Evolutionary conservation across 2,888 invertebrate genomes (phyloP).

Genomic region (Zootermopsis nevadensis): DNA sequence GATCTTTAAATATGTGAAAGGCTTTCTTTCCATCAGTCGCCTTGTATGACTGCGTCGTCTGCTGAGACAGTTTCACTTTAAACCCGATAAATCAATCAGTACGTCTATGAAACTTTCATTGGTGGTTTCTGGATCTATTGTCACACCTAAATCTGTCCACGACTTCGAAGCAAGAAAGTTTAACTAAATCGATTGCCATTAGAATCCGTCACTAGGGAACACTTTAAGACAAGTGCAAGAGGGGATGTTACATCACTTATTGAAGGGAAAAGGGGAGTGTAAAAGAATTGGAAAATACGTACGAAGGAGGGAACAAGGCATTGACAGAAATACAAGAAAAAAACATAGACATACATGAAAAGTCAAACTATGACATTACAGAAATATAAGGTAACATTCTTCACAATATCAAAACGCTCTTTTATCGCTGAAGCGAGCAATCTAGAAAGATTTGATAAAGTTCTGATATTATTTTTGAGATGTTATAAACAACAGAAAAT

Average conservation of each 20-base stretch:
- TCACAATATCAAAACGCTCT: too few species aligned
- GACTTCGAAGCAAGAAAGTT: constrained; percentile 21
- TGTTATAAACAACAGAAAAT: too few species aligned
- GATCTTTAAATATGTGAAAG: too few species aligned
- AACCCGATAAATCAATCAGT: constrained; percentile 40
- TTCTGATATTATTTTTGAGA: too few species aligned
- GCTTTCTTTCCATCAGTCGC: not conserved
- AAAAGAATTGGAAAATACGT: not conserved
- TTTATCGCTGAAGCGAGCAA: too few species aligned
- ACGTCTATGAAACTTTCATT: constrained; percentile 36
- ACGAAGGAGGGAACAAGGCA: not conserved
- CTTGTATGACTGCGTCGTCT: not conserved
- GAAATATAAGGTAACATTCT: too few species aligned
- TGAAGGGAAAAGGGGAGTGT: not conserved
- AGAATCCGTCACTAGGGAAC: constrained; percentile 28
- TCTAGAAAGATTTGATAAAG: too few species aligned
- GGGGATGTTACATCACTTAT: constrained; percentile 18
- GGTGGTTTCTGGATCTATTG: constrained; percentile 39
- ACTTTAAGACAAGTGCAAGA: not conserved
- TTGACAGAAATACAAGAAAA: not conserved
- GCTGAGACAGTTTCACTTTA: constrained; percentile 5
- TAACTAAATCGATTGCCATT: constrained; percentile 41
- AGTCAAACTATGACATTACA: not conserved
- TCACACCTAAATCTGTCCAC: constrained; percentile 35
- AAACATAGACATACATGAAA: not conserved